Conservation (phyloP, 2,113 vertebrate genomes). For the Egretta garzetta region DNA sequence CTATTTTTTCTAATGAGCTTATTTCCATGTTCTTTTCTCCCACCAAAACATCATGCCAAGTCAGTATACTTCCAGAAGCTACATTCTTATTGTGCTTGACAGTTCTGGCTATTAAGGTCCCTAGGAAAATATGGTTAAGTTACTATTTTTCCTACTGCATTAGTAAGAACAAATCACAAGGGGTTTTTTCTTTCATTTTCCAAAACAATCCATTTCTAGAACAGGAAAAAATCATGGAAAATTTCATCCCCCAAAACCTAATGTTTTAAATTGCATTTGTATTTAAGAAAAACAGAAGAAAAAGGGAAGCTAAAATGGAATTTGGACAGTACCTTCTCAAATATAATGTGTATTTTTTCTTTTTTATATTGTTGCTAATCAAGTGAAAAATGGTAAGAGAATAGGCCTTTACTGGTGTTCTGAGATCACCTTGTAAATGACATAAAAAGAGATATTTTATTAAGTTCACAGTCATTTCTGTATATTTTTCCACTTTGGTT, state of each 20-base stretch:
- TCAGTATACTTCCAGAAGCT: not conserved
- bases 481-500: not conserved
- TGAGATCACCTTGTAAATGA: not conserved
- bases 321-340: not conserved
- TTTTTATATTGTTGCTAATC: not conserved
- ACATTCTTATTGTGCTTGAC: not conserved
- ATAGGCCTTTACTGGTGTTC: not conserved
- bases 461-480: not conserved
- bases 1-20: not conserved
- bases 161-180: not conserved
- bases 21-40: not conserved
- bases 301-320: not conserved
- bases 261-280: not conserved
- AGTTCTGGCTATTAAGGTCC: not conserved
- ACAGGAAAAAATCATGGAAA: not conserved
- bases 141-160: not conserved
- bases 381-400: not conserved
- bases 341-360: not conserved
- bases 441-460: not conserved
- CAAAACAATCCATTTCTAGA: not conserved
- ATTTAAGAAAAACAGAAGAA: not conserved
- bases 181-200: not conserved
- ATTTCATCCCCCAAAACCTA: not conserved
- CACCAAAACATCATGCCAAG: not conserved
- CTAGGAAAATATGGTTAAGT: not conserved